Evolutionary conservation across 2,113 vertebrate genomes (phyloP), one percentile per base, ranked within the genome.

Genomic region (Syrrhaptes paradoxus): DNA sequence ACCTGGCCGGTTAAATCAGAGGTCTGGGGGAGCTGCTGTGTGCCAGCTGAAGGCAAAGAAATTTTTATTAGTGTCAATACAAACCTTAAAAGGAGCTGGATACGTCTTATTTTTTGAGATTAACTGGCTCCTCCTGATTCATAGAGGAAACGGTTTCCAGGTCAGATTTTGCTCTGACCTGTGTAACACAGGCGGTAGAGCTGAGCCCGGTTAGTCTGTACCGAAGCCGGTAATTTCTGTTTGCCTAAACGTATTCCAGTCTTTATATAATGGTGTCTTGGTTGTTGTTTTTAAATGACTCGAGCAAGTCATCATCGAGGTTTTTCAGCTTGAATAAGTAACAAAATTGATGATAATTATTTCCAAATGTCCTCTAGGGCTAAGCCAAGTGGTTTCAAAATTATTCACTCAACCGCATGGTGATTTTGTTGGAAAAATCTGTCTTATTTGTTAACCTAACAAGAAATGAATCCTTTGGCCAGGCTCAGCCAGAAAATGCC

Each of bases 261-360:
- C 68, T 93, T 95, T 73, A 80, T 45, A 31, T 88, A 87, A 76
- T 10, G 48, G 48, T 55, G 93, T 18, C 90, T 84, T 83, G 79
- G 8, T 90, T 48, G 82, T 90, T 90, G 94, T 88, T 83, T 92
- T 94, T 74, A 66, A 95, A 91, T 77, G 87, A 93, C 90, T 94
- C 29, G 22, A 84, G 83, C 96, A 92, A 96, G 90, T 90, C 93
- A 90, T 97, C 79, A 21, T 4, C 36, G 28, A 94, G 93, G 85
- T 66, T 94, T 97, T 96, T 93, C 95, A 91, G 90, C 87, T 96
- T 84, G 90, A 96, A 95, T 88, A 96, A 97, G 90, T 84, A 84
- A 90, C 85, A 57, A 77, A 95, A 94, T 84, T 92, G 95, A 95
- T 78, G 90, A 63, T 96, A 94, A 97, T 97, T 90, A 86, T 96